Evolutionary conservation across 2,797 vertebrate species (phyloP).

Genomic region (Acanthurus tractus): DNA sequence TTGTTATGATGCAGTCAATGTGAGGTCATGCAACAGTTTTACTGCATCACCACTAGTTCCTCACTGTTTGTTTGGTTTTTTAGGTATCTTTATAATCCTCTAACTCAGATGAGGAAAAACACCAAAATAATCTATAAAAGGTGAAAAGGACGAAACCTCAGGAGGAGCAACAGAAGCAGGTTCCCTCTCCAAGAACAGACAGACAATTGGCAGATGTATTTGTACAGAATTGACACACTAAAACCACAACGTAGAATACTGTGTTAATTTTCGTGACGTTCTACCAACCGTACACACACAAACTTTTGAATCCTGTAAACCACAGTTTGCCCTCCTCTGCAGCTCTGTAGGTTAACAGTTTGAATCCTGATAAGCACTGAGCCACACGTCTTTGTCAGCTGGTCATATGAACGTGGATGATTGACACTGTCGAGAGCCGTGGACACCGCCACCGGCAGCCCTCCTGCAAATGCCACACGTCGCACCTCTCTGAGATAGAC

Average conservation of each 20-base stretch:
- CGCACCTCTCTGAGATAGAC: slow-evolving; percentile 46
- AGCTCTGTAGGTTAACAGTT: slow-evolving; percentile 26
- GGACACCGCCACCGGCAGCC: slow-evolving; percentile 36
- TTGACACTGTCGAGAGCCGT: slow-evolving; percentile 38
- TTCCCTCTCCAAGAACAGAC: background rate
- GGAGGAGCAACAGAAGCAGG: background rate
- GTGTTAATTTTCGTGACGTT: background rate
- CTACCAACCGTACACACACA: background rate
- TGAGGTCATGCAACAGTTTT: too few species aligned
- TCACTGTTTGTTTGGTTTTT: too few species aligned
- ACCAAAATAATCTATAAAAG: background rate
- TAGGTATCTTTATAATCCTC: too few species aligned
- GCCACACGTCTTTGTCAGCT: slow-evolving; percentile 32
- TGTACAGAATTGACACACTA: background rate
- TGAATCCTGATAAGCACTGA: slow-evolving; percentile 21
- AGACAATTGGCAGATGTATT: background rate
- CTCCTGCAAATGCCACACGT: slow-evolving; percentile 53
- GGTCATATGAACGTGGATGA: slow-evolving; percentile 32
- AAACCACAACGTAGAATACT: background rate
- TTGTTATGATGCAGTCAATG: too few species aligned
- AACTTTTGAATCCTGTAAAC: background rate
- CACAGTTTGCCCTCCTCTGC: background rate
- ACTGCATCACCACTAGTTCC: too few species aligned
- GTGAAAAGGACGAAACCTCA: background rate
- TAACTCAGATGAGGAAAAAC: background rate